phyloP scores from a whole-genome alignment of 1,140 invertebrate species.

The Drosophila bifasciata region DNA sequence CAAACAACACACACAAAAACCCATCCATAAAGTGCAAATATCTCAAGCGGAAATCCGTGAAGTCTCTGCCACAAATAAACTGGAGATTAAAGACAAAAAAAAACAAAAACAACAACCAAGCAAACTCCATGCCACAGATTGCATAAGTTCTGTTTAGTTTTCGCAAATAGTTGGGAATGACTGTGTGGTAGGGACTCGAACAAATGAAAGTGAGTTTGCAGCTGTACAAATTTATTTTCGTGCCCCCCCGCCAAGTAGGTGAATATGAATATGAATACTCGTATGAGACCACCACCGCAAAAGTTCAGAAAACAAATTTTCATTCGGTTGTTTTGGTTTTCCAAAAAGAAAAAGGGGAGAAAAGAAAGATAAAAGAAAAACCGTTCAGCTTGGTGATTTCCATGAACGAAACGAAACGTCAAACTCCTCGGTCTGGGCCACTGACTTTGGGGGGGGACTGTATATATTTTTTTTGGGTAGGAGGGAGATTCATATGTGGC shows the following conservation, averaged over 20 bases:
- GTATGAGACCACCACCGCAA: conserved; percentile 15
- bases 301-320: conserved; percentile 76
- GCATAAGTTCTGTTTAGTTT: conserved; percentile 69
- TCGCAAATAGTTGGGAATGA: conserved; percentile 21
- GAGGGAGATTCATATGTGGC: conserved; percentile 14
- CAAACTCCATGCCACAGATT: conserved; percentile 19
- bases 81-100: conserved; percentile 36
- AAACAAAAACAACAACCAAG: conserved; percentile 18
- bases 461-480: conserved; percentile 19
- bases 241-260: conserved; percentile 22
- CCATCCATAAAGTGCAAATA: conserved; percentile 64
- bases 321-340: conserved; percentile 71
- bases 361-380: conserved; percentile 37
- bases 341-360: conserved; percentile 39
- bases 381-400: conserved; percentile 78
- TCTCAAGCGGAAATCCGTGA: conserved; percentile 76
- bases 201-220: conserved; percentile 69
- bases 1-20: too few relatives aligned
- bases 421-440: conserved; percentile 64
- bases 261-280: conserved; percentile 15
- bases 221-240: conserved; percentile 54
- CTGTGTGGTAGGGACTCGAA: conserved; percentile 15
- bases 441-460: conserved; percentile 49
- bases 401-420: conserved; percentile 70
- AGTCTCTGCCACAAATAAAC: conserved; percentile 48